phyloP scores from a whole-genome alignment of 2,888 invertebrate species.

The Cantharis flavilabris region DNA sequence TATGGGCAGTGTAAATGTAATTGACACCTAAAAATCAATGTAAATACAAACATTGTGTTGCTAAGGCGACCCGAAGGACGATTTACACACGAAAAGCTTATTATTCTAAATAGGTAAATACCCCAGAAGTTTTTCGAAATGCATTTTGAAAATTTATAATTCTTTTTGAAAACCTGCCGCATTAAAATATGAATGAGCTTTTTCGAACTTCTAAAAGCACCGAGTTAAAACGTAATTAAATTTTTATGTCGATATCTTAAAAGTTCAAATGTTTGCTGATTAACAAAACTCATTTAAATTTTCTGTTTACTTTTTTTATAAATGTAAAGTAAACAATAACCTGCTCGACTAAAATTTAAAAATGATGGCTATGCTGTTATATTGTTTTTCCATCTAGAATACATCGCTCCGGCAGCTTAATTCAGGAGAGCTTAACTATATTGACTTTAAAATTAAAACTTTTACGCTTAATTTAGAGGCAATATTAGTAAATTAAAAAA shows the following conservation, averaged over 20 bases:
- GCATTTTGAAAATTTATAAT: not conserved
- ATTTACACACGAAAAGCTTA: not conserved
- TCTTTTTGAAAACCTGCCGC: not conserved
- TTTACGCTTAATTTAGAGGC: not conserved
- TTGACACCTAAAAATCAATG: conserved; percentile 20
- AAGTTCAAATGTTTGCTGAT: not conserved
- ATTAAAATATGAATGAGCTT: not conserved
- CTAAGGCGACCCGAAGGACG: conserved; percentile 1
- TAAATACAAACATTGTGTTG: conserved; percentile 19
- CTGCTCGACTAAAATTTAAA: not conserved
- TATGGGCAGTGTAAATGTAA: not conserved
- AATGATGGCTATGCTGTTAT: not conserved
- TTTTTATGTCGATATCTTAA: not conserved
- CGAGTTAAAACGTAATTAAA: not conserved
- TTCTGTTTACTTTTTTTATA: not conserved
- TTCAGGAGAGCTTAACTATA: not conserved
- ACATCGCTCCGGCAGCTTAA: not conserved
- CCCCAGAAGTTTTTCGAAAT: not conserved
- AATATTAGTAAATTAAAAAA: not conserved
- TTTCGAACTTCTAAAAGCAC: not conserved
- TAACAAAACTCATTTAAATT: not conserved
- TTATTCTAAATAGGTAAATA: not conserved
- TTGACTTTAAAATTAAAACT: not conserved
- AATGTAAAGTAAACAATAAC: not conserved
- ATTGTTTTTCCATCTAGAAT: not conserved